These are phyloP conservation scores for Trichacis sp. DNA, from an alignment of 2,888 invertebrate species.

Conservation along the genomic window DNA sequence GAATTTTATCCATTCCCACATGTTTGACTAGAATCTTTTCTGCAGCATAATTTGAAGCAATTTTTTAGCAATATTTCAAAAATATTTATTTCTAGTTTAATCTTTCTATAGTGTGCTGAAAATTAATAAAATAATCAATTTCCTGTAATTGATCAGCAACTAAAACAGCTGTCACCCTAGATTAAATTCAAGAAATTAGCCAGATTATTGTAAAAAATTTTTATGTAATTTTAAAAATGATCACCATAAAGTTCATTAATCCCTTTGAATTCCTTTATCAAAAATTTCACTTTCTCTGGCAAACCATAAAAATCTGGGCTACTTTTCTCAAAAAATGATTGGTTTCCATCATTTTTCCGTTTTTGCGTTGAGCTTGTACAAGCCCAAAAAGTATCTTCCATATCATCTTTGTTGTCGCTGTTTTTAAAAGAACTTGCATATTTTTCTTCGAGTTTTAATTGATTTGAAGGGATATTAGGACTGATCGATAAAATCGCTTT, in stretches of 20 bases:
- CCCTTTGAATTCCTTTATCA: slow-evolving; percentile 82
- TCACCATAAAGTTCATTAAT: slow-evolving; percentile 80
- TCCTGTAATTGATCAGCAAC: too few species aligned
- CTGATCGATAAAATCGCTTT: slow-evolving; percentile 21
- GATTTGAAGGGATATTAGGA: neutral
- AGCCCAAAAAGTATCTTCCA: neutral
- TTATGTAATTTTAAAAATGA: slow-evolving; percentile 18
- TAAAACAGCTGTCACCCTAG: too few species aligned
- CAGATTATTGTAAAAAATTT: slow-evolving; percentile 9
- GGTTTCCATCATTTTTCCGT: neutral
- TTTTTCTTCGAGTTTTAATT: slow-evolving; percentile 3
- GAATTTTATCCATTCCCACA: too few species aligned
- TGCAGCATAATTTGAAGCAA: too few species aligned
- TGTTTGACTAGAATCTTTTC: too few species aligned
- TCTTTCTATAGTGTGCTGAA: too few species aligned
- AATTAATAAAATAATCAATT: too few species aligned
- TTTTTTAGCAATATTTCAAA: too few species aligned
- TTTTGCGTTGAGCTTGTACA: neutral
- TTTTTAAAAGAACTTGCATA: neutral
- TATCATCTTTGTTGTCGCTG: neutral
- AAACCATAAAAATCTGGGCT: slow-evolving; percentile 80
- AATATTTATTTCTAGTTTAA: too few species aligned
- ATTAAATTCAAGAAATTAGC: too few species aligned
- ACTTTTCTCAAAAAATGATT: neutral
- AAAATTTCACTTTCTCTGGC: slow-evolving; percentile 76